These are phyloP conservation scores for Heterohyrax brucei DNA, from an alignment of 2,797 vertebrate genomes.

Conservation along the genomic window DNA sequence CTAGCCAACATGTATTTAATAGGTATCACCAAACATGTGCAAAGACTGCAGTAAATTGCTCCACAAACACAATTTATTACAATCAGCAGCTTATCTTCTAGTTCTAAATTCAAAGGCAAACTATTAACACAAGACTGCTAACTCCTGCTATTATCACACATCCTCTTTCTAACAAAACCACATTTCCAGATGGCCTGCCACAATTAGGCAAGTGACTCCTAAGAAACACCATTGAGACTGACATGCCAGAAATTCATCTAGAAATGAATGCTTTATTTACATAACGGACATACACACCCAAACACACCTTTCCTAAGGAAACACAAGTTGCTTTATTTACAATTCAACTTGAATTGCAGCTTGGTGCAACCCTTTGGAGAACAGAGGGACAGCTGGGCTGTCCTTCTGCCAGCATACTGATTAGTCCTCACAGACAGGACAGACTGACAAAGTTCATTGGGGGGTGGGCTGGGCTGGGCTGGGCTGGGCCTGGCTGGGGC, in stretches of 20 bases:
- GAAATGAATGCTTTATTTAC: slow-evolving; percentile 79
- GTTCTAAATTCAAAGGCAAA: slow-evolving; percentile 91
- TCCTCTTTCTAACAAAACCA: slow-evolving; percentile 85
- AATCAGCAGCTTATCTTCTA: slow-evolving; percentile 92
- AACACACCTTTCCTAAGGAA: slow-evolving; percentile 85
- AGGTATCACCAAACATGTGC: slow-evolving; percentile 91
- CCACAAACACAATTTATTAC: slow-evolving; percentile 91
- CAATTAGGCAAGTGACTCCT: slow-evolving; percentile 84
- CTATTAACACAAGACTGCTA: slow-evolving; percentile 89
- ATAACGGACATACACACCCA: slow-evolving; percentile 77
- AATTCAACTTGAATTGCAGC: not conserved
- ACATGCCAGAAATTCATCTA: slow-evolving; percentile 76
- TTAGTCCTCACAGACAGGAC: not conserved
- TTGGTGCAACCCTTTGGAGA: slow-evolving; percentile 2
- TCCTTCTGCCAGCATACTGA: slow-evolving; percentile 20
- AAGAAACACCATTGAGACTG: slow-evolving; percentile 73
- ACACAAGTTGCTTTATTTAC: slow-evolving; percentile 72
- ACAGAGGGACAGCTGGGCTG: slow-evolving; percentile 46
- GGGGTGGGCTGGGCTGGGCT: not conserved
- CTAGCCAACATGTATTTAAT: slow-evolving; percentile 89
- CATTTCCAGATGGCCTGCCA: slow-evolving; percentile 89
- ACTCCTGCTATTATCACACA: slow-evolving; percentile 87
- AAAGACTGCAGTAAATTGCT: slow-evolving; percentile 91
- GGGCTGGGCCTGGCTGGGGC: not conserved
- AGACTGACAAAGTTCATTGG: not conserved